These are phyloP conservation scores for Drosophila fuyamai DNA, from an alignment of 1,140 invertebrate species.

Conservation along the genomic window DNA sequence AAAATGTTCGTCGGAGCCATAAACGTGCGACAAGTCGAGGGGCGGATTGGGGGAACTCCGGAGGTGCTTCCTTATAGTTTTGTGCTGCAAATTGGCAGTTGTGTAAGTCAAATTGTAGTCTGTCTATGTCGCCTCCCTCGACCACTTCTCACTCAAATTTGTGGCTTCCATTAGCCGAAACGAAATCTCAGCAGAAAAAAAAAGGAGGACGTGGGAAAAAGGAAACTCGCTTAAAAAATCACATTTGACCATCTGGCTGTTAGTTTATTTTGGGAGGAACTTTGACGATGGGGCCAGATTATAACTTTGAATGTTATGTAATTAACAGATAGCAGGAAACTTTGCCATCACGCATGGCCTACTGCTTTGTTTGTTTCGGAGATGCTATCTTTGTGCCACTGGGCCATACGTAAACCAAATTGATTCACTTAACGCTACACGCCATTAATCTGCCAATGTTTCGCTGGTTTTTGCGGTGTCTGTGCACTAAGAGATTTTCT, in stretches of 20 bases:
- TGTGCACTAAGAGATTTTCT: not conserved
- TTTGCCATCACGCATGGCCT: conserved; percentile 51
- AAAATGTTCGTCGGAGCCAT: conserved; percentile 63
- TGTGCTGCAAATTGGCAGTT: conserved; percentile 67
- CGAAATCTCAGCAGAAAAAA: conserved; percentile 34
- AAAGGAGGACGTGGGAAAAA: not conserved
- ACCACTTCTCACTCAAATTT: conserved; percentile 20
- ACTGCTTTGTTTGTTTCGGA: conserved; percentile 36
- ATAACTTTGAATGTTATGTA: conserved; percentile 71
- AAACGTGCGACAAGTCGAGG: conserved; percentile 63
- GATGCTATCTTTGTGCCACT: conserved; percentile 40
- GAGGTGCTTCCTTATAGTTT: conserved; percentile 62
- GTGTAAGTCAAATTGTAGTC: conserved; percentile 64
- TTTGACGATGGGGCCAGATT: conserved; percentile 56
- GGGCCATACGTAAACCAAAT: conserved; percentile 45
- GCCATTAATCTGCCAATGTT: conserved; percentile 64
- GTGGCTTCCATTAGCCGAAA: conserved; percentile 50
- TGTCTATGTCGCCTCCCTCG: conserved; percentile 29
- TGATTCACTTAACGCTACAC: conserved; percentile 67
- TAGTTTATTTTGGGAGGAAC: conserved; percentile 51
- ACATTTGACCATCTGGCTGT: conserved; percentile 50
- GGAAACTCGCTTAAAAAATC: conserved; percentile 42
- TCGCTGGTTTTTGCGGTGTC: conserved; percentile 23
- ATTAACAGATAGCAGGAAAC: conserved; percentile 61
- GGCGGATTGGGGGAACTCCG: not conserved